Percentiles rank a stretch among this genome's conserved stretches.
Conservation (phyloP, 2,888 invertebrate genomes). For the Ophion ventricosus region DNA sequence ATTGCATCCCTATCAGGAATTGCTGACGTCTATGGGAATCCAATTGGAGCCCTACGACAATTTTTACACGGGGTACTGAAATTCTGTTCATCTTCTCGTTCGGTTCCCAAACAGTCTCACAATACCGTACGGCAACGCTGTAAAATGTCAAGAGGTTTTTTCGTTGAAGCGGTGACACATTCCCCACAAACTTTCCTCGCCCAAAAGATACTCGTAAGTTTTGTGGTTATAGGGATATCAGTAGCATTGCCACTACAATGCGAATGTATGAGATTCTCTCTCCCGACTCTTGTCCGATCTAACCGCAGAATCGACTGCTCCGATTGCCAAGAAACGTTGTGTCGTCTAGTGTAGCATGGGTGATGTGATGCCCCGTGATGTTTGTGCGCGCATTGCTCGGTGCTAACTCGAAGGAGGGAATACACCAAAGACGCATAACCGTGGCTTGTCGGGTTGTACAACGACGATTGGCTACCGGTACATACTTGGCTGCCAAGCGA, state of each 20-base stretch:
- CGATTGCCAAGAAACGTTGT: slow-evolving; percentile 63
- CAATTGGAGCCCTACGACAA: too few relatives aligned
- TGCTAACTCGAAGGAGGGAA: slow-evolving; percentile 31
- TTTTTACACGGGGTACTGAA: too few relatives aligned
- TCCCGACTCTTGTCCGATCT: slow-evolving; percentile 58
- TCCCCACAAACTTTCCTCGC: not conserved
- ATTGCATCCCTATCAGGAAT: too few relatives aligned
- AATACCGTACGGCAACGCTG: too few relatives aligned
- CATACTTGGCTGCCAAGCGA: slow-evolving; percentile 58
- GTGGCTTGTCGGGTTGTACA: slow-evolving; percentile 39
- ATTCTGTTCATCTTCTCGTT: too few relatives aligned
- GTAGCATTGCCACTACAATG: slow-evolving; percentile 21
- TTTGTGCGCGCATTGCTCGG: not conserved
- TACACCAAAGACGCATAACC: slow-evolving; percentile 38
- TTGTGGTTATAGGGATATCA: not conserved
- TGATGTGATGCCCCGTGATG: slow-evolving; percentile 12
- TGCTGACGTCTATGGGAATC: too few relatives aligned
- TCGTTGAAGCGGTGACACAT: too few relatives aligned
- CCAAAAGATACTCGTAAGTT: not conserved
- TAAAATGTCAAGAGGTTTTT: too few relatives aligned
- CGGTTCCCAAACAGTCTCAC: too few relatives aligned
- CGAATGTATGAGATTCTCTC: slow-evolving; percentile 18
- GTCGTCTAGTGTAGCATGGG: slow-evolving; percentile 36
- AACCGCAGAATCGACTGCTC: slow-evolving; percentile 60
- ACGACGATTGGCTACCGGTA: slow-evolving; percentile 59